Percentiles rank a stretch among this genome's conserved stretches.
These are phyloP conservation scores for Drosophila nasuta DNA, from an alignment of 1,140 invertebrate genomes.

Conservation along the genomic window DNA sequence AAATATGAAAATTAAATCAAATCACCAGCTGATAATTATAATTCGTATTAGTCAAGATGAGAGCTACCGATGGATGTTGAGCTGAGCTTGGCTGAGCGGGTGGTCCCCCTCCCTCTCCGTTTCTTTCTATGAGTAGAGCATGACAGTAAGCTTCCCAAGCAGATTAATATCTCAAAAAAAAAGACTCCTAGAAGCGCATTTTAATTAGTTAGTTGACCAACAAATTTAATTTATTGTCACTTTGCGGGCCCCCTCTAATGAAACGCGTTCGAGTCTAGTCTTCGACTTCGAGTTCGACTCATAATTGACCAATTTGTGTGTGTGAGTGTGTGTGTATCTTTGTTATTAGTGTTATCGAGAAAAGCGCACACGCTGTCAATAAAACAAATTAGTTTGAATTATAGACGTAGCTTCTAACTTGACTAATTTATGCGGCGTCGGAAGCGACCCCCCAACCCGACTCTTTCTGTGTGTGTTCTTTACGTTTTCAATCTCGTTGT, in stretches of 20 bases:
- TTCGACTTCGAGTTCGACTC: slow-evolving; percentile 6
- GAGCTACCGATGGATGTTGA: slow-evolving; percentile 67
- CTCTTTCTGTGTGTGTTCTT: slow-evolving; percentile 35
- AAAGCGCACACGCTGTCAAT: slow-evolving; percentile 81
- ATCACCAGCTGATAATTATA: slow-evolving; percentile 61
- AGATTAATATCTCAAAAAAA: slow-evolving; percentile 79
- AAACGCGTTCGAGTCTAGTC: slow-evolving; percentile 58
- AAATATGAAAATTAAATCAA: slow-evolving; percentile 58
- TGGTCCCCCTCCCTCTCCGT: slow-evolving; percentile 59
- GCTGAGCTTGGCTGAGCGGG: slow-evolving; percentile 47
- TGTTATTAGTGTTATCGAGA: slow-evolving; percentile 33
- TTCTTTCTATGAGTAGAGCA: not conserved
- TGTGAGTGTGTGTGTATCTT: not conserved
- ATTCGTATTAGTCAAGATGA: slow-evolving; percentile 76
- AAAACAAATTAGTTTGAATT: slow-evolving; percentile 84
- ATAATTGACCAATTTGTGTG: slow-evolving; percentile 79
- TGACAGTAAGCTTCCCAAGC: slow-evolving; percentile 71
- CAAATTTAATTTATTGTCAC: slow-evolving; percentile 83
- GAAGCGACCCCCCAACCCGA: slow-evolving; percentile 40
- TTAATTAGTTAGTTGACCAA: slow-evolving; percentile 73
- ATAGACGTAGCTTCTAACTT: slow-evolving; percentile 73
- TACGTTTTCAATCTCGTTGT: slow-evolving; percentile 43
- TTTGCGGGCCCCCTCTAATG: slow-evolving; percentile 61
- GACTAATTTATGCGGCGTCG: slow-evolving; percentile 77
- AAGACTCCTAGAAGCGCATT: slow-evolving; percentile 61